phyloP scores from a whole-genome alignment of 2,888 invertebrate genomes.

The Chydorus sphaericus region DNA sequence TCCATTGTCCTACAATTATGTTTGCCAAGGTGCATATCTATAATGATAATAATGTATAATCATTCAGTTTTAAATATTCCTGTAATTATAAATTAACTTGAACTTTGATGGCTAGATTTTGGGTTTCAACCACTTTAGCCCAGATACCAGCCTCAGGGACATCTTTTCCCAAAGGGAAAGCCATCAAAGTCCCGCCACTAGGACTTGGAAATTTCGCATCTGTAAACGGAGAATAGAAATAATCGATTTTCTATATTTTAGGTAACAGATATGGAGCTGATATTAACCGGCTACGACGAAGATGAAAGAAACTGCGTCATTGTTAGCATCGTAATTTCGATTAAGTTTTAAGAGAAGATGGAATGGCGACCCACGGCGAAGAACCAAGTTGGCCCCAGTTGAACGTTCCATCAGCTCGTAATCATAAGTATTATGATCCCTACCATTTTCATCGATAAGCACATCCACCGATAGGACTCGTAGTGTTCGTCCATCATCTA shows the following conservation, averaged over 20 bases:
- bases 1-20: conserved; percentile 68
- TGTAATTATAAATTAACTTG: conserved; percentile 27
- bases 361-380: conserved; percentile 72
- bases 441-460: conserved; percentile 55
- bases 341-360: conserved; percentile 53
- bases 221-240: no score
- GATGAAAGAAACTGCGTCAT: conserved; percentile 68
- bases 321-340: conserved; percentile 52
- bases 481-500: no score
- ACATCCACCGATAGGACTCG: conserved; percentile 57
- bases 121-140: conserved; percentile 49
- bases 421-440: conserved; percentile 58
- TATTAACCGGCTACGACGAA: conserved; percentile 61
- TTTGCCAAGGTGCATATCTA: conserved; percentile 55
- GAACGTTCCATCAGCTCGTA: conserved; percentile 54
- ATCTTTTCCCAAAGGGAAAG: conserved; percentile 50
- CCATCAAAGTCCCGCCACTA: conserved; percentile 63
- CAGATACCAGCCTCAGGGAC: conserved; percentile 46
- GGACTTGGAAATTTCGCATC: conserved; percentile 62
- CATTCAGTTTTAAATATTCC: neutral
- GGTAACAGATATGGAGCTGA: no score
- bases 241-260: no score
- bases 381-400: conserved; percentile 47
- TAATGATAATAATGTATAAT: conserved; percentile 26
- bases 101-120: conserved; percentile 43